Percentiles rank a stretch among this genome's conserved stretches.
phyloP scores from a whole-genome alignment of 1,140 invertebrate species.

The Drosophila varians region DNA sequence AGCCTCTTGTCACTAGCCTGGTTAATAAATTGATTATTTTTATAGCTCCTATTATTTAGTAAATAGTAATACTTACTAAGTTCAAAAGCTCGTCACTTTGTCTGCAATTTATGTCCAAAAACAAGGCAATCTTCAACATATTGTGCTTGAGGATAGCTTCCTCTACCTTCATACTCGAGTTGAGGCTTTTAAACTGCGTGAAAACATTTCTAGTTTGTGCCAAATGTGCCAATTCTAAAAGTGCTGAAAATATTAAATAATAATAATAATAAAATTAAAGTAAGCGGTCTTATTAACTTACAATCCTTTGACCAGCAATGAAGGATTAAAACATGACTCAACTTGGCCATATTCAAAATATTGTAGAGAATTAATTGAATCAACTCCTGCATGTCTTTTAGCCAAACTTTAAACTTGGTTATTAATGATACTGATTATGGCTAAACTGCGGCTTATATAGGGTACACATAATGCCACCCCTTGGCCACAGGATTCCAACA shows the following conservation, averaged over 20 bases:
- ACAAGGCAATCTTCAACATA: constrained; percentile 52
- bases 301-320: constrained; percentile 55
- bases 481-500: constrained; percentile 20
- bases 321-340: constrained; percentile 53
- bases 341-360: constrained; percentile 56
- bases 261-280: neutral
- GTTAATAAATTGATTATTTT: neutral
- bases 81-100: constrained; percentile 39
- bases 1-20: constrained; percentile 40
- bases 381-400: constrained; percentile 28
- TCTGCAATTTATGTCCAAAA: constrained; percentile 65
- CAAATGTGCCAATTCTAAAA: constrained; percentile 30
- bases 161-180: constrained; percentile 6
- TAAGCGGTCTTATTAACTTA: constrained; percentile 14
- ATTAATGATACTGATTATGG: constrained; percentile 42
- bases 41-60: neutral
- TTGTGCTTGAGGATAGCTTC: constrained; percentile 24
- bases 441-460: constrained; percentile 41
- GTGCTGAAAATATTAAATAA: constrained; percentile 36
- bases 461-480: constrained; percentile 19
- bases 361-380: constrained; percentile 56
- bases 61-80: constrained; percentile 26
- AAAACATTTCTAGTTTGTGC: constrained; percentile 21
- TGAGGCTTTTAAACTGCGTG: constrained; percentile 42
- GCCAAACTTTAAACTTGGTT: constrained; percentile 5